Base-by-base conservation (phyloP, 1,140 invertebrate species). In the Dysdera silvatica region DNA sequence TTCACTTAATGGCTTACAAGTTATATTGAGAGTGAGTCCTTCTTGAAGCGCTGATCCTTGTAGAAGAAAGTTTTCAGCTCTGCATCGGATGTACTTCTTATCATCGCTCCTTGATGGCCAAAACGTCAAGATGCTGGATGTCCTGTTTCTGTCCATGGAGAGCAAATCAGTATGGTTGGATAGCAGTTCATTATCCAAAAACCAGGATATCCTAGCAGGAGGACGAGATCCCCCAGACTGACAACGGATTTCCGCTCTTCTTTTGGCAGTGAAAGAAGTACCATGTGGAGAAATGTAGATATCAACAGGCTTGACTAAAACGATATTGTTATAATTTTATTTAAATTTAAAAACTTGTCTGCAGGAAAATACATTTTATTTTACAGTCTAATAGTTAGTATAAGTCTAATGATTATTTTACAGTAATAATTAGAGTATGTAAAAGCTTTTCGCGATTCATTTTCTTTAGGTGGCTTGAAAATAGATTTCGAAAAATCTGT, bases 191-290 rank as follows among this genome's bases (percentile, higher is more conserved):
- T 82, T 81, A 6, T 82, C 84, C 31, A 85, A 84, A 72, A 89
- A 89, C 90, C 90, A 93, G n/a, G 87, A 91, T 61, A 92, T 85
- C 40, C 81, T 83, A 10, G 89, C 88, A 0, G 87, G 85, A 1
- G 90, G 90, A 69, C 88, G 79, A 3, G 89, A 91, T 20, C 89
- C 89, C 32, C 86, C 85, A 69, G 88, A 89, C 72, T 86, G 84
- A 74, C 89, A 93, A 43, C 88, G 78, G 0, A 92, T 80, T 72
- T 91, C 87, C 76, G 90, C 90, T 72, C 83, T 81, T 69, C 86
- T 81, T 29, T 85, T 85, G 1, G 88, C 87, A 10, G 41, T 56
- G 10, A 63, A n/a, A 16, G 43, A 55, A 12, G 31, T n/a, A 10
- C 16, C 18, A n/a, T 56, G 53, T 20, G 61, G 61, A 23, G 56